These are phyloP conservation scores for Pristionchus entomophagus DNA, from an alignment of 2,888 invertebrate genomes.

Conservation along the genomic window DNA sequence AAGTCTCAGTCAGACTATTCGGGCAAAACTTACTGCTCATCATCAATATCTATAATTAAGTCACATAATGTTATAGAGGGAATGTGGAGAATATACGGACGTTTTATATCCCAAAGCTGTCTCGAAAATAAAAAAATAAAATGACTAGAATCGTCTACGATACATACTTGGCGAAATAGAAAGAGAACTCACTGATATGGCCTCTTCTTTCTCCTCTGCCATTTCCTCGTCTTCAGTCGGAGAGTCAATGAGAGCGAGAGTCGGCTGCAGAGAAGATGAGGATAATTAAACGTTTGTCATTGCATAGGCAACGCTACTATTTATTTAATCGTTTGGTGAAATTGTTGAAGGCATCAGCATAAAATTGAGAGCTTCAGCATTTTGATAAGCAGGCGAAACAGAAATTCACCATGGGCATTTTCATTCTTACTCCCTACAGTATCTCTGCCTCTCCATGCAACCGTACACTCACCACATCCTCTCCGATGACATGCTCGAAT, in stretches of 20 bases:
- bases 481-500: conserved; percentile 38
- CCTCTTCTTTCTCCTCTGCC: conserved; percentile 9
- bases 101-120: neutral
- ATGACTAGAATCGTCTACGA: neutral
- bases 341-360: too few relatives aligned
- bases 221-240: neutral
- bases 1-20: too few relatives aligned
- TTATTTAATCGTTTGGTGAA: too few relatives aligned
- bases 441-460: neutral
- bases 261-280: conserved; percentile 1
- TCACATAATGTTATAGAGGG: too few relatives aligned
- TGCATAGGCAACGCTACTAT: neutral
- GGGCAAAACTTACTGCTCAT: too few relatives aligned
- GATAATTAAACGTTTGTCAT: neutral
- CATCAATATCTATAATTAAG: too few relatives aligned
- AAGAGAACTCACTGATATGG: neutral
- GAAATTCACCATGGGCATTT: too few relatives aligned
- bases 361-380: too few relatives aligned
- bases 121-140: neutral
- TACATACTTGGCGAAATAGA: neutral
- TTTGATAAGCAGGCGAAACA: too few relatives aligned
- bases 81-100: too few relatives aligned
- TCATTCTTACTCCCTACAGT: too few relatives aligned
- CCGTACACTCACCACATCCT: conserved; percentile 25
- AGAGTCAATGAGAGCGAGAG: neutral